Base-by-base conservation (phyloP, 2,888 invertebrate genomes). In the Exocentrus adspersus region DNA sequence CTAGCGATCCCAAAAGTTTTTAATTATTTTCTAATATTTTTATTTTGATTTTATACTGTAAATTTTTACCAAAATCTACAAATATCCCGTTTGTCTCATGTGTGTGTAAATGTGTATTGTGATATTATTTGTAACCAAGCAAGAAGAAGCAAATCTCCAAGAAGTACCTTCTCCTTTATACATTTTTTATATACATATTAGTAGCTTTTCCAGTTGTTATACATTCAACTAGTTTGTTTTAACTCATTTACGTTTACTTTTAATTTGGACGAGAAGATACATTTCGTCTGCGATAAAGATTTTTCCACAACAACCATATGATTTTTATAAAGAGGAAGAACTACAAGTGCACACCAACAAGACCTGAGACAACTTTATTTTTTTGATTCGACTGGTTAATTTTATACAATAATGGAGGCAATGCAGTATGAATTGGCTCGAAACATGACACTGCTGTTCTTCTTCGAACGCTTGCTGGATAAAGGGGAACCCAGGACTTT, bases 401-500 rank as follows among this genome's bases (percentile, higher is more conserved):
- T 28, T 42, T 43, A 20, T 16, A 32, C 10, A 21, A 54, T 30
- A 63, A 95, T 95, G 95, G 95, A 95, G 84, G 93, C 94, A 82
- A 91, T 93, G 86, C 95, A 95, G 85, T 96, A 96, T 85, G 96
- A 96, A 87, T 88, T 92, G 85, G 92, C 94, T 78, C 88, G 95
- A 81, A 97, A 97, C 84, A 92, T 94, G 90, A 97, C 97, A 77
- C 87, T 99, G 80, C 88, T 99, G 81, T 99, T 99, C 87, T 99
- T 99, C 85, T 92, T 98, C 83, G 99, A 99, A 86, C 92, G 97
- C 79, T 88, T 99, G 75, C 90, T 99, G 89, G 97, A 98, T 84
- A 97, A 97, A 86, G 93, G 95, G 77, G 94, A 95, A 82, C 94
- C 97, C 71, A 89, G 98, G 82, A 96, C 97, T 72, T 88, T 98